phyloP scores from a whole-genome alignment of 2,113 vertebrate species.

The Nycticebus coucang region DNA sequence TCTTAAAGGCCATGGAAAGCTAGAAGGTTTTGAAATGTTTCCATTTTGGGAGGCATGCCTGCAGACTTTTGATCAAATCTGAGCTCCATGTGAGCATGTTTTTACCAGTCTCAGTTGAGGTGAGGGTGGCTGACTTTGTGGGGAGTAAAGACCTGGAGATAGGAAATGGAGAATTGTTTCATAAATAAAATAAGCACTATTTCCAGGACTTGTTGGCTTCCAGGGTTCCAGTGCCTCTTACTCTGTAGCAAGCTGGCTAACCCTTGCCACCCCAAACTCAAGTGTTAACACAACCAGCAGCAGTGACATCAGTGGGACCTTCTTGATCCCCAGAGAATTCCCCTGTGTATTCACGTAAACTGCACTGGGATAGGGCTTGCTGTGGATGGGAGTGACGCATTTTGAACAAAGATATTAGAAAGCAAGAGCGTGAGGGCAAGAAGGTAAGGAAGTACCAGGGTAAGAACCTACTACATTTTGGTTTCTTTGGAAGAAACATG shows the following conservation, averaged over 20 bases:
- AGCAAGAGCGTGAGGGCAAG: not conserved
- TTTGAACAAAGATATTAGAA: not conserved
- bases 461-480: not conserved
- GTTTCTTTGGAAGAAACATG: not conserved
- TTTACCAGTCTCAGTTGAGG: not conserved
- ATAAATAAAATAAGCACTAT: not conserved
- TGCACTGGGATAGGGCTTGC: not conserved
- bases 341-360: not conserved
- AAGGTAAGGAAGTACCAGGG: not conserved
- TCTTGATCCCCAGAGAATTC: not conserved
- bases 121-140: not conserved
- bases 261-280: not conserved
- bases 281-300: too few relatives aligned
- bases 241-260: not conserved
- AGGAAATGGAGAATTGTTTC: not conserved
- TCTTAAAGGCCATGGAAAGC: not conserved
- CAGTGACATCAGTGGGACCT: not conserved
- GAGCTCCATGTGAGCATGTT: not conserved
- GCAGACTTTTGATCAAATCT: accelerated
- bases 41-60: accelerated
- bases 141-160: not conserved
- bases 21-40: not conserved
- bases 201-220: not conserved
- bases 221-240: not conserved
- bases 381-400: not conserved